phyloP scores from a whole-genome alignment of 2,113 vertebrate species.

The Speoplatyrhinus poulsoni region DNA sequence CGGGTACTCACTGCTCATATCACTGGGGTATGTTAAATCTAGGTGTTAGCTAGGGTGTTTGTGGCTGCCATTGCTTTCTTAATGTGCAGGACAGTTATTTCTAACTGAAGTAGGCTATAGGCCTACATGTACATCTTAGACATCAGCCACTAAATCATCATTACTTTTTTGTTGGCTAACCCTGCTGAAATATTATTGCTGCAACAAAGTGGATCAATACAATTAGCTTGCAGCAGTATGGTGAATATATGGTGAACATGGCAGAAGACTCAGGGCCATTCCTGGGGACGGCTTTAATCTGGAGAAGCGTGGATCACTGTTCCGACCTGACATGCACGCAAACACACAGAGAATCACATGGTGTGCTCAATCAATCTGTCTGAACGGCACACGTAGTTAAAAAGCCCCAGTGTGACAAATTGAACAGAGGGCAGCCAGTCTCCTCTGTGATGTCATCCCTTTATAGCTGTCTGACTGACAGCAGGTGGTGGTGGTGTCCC shows the following conservation, averaged over 20 bases:
- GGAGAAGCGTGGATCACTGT: background rate
- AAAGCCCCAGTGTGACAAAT: conserved; percentile 51
- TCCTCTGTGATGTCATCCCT: conserved; percentile 41
- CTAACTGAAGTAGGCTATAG: background rate
- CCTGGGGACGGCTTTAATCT: background rate
- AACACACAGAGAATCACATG: conserved; percentile 48
- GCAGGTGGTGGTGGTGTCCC: conserved; percentile 4
- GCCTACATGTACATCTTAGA: background rate
- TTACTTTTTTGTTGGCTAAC: conserved; percentile 1
- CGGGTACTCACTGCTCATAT: conserved; percentile 41
- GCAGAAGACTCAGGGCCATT: conserved; percentile 23
- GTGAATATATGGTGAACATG: conserved; percentile 13
- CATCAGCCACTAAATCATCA: conserved; percentile 19
- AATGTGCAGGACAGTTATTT: background rate
- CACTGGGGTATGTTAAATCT: conserved; percentile 31
- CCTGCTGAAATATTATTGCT: conserved; percentile 38
- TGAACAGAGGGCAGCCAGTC: conserved; percentile 40
- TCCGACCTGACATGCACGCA: conserved; percentile 4
- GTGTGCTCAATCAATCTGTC: conserved; percentile 38
- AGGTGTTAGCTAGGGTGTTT: background rate
- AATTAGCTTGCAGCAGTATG: conserved; percentile 28
- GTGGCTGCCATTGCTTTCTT: background rate
- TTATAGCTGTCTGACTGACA: conserved; percentile 41
- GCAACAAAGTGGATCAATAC: conserved; percentile 41
- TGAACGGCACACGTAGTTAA: conserved; percentile 32